Evolutionary conservation across 2,113 vertebrate species (phyloP), one percentile per base, ranked within the genome.

Genomic region (Probosciger aterrimus): DNA sequence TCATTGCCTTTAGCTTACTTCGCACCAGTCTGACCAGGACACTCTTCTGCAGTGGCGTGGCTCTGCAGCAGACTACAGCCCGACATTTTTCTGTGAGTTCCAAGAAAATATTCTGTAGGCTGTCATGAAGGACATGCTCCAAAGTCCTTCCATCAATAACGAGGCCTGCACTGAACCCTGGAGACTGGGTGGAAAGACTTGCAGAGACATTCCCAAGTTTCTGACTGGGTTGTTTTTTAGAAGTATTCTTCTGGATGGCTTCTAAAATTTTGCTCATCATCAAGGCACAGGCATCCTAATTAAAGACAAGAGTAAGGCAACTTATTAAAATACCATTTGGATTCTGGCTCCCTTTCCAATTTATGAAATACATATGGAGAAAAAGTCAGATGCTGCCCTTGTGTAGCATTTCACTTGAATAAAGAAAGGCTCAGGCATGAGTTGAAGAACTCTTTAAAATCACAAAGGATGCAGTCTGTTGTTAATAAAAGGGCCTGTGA

Each of bases 11-110:
- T 11, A 98, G 97, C n/a, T 97, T 97, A 78, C 43, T 98, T 43
- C 97, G 97, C 8, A 99, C 97, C 83, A 98, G 59, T 49, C 91
- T 98, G 20, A 99, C 98, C 93, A 99, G 97, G 64, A 98, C 93
- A n/a, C 98, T 99, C 92, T 99, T 99, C 97, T 99, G 99, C 67
- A 99, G 96, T 1, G 99, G 99, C 1, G 98, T 99, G 52, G 98
- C 98, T 80, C 94, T 97, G 95, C 98, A 99, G 95, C 99, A 99
- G 86, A 99, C 96, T 57, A 99, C 98, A 18, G 98, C 98, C 4
- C 97, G 98, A 79, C 98, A 98, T 62, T 76, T 81, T 44, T 88
- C 82, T 6, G 98, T 97, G 71, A 99, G 97, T 57, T 97, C 97
- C 84, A 99, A 94, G 92, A 99, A 99, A 49, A 76, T 46, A 35